These are phyloP conservation scores for Synchiropus splendidus DNA, from an alignment of 2,113 vertebrate species.

Conservation along the genomic window DNA sequence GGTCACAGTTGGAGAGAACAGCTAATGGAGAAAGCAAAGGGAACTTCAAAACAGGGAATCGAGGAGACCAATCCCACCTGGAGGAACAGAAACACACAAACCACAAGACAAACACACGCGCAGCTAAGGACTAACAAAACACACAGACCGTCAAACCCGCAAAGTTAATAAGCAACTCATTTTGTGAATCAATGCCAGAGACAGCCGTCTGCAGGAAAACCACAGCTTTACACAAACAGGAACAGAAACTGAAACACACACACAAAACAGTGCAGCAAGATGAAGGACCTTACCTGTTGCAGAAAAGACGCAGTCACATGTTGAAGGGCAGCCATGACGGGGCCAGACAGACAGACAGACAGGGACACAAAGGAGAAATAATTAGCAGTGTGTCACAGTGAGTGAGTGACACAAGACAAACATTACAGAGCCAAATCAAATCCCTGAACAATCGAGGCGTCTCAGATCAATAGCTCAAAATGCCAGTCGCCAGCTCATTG, in stretches of 20 bases:
- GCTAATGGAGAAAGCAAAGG: no score
- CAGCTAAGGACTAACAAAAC: slow-evolving; percentile 11
- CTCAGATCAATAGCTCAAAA: slow-evolving; percentile 22
- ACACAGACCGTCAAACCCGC: slow-evolving; percentile 36
- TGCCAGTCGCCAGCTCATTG: slow-evolving; percentile 21
- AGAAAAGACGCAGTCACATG: slow-evolving; percentile 4
- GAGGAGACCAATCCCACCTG: slow-evolving; percentile 26
- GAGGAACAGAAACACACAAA: slow-evolving; percentile 5
- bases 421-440: slow-evolving; percentile 8
- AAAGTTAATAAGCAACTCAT: slow-evolving; percentile 50
- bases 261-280: not conserved
- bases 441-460: slow-evolving; percentile 4
- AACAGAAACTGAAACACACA: not conserved
- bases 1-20: no score
- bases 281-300: slow-evolving; percentile 40
- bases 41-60: no score
- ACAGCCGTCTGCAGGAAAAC: slow-evolving; percentile 8
- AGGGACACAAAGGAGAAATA: slow-evolving; percentile 18
- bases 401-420: slow-evolving; percentile 21
- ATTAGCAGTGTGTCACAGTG: slow-evolving; percentile 6
- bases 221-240: slow-evolving; percentile 14
- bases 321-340: slow-evolving; percentile 11
- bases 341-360: slow-evolving; percentile 15
- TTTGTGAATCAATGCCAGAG: slow-evolving; percentile 36
- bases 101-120: slow-evolving; percentile 6